Percentiles rank a stretch among this genome's conserved stretches.
phyloP scores from a whole-genome alignment of 2,113 vertebrate species.

The Aythya baeri region DNA sequence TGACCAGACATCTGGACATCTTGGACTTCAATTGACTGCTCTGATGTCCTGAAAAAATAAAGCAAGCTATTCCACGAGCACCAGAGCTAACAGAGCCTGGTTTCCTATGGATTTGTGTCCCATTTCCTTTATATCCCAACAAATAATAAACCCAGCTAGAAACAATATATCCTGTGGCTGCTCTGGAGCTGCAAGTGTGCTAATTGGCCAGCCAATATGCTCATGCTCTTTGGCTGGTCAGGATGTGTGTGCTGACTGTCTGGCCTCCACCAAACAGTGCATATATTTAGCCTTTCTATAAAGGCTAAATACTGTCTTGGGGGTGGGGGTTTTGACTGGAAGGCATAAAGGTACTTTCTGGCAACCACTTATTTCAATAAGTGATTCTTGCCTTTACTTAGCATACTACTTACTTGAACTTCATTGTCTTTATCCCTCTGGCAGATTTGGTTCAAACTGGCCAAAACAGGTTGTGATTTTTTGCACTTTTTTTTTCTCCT shows the following conservation, averaged over 20 bases:
- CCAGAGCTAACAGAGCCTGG: slow-evolving; percentile 52
- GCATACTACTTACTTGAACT: neutral
- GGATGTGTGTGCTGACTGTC: slow-evolving; percentile 48
- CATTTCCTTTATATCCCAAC: slow-evolving; percentile 64
- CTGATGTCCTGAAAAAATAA: slow-evolving; percentile 66
- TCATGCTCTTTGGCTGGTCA: neutral
- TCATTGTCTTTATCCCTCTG: neutral
- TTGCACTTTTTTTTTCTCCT: neutral
- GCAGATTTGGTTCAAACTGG: neutral
- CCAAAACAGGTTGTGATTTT: neutral
- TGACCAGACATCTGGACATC: slow-evolving; percentile 72
- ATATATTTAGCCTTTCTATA: neutral
- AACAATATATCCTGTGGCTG: slow-evolving; percentile 61
- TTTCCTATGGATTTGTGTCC: slow-evolving; percentile 66
- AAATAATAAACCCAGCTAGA: slow-evolving; percentile 67
- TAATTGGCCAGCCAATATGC: neutral
- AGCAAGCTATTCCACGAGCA: slow-evolving; percentile 52
- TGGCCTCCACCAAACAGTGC: neutral
- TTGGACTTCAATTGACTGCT: slow-evolving; percentile 65
- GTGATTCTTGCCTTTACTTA: neutral
- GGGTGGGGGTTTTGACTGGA: neutral
- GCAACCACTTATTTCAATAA: neutral
- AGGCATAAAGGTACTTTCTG: slow-evolving; percentile 5
- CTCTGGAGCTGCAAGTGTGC: slow-evolving; percentile 24
- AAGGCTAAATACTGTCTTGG: neutral